Conservation (phyloP, 2,113 vertebrate genomes). For the Scolopax mira region DNA sequence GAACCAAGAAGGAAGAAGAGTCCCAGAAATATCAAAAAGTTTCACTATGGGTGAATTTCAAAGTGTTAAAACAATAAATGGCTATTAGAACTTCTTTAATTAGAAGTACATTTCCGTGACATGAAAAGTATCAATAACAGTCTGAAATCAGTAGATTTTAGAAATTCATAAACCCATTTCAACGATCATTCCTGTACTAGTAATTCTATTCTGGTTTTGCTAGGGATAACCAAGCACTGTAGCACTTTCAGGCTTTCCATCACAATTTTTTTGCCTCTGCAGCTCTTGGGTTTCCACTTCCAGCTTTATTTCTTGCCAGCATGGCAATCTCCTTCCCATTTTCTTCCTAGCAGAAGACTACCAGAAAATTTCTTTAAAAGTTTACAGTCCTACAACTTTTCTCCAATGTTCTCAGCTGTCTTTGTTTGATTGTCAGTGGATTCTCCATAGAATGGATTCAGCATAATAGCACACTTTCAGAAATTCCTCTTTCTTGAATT, state of each 20-base stretch:
- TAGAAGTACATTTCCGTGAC: background rate
- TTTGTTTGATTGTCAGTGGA: background rate
- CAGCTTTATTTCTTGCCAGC: background rate
- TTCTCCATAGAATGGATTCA: background rate
- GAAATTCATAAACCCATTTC: background rate
- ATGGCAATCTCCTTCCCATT: background rate
- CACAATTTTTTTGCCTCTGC: background rate
- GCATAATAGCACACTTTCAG: background rate
- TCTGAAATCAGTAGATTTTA: background rate
- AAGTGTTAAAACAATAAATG: background rate
- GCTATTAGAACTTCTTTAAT: background rate
- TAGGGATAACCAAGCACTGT: background rate
- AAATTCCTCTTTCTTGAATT: background rate
- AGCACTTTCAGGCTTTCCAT: background rate
- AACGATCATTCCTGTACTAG: background rate
- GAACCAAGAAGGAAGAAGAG: background rate
- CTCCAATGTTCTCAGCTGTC: background rate
- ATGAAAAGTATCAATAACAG: background rate
- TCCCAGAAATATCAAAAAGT: background rate
- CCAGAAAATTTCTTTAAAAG: background rate
- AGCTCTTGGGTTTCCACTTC: background rate
- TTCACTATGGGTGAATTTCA: background rate
- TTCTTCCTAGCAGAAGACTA: background rate
- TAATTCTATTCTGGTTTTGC: background rate
- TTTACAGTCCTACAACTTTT: background rate